Percentiles rank a stretch among this genome's conserved stretches.
Evolutionary conservation across 1,140 invertebrate species (phyloP).

Genomic region (Amyelois transitella): DNA sequence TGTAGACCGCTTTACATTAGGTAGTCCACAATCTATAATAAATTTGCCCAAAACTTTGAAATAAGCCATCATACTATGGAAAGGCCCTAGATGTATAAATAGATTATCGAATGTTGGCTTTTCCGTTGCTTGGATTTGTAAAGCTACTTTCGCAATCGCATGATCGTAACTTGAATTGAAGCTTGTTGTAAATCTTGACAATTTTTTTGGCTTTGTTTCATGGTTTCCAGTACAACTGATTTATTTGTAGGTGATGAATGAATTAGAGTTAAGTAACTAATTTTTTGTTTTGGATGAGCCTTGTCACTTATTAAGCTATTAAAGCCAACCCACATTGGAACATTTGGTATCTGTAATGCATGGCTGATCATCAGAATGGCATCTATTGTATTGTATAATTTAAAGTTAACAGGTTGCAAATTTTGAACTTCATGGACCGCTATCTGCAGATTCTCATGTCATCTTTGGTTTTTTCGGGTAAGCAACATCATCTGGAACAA

Average conservation of each 20-base stretch:
- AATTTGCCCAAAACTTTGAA: conserved; percentile 70
- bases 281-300: conserved; percentile 23
- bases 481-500: conserved; percentile 9
- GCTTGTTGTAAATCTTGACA: conserved; percentile 15
- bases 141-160: conserved; percentile 51
- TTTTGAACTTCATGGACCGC: conserved; percentile 12
- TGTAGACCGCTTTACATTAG: no score
- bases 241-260: conserved; percentile 49
- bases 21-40: conserved; percentile 60
- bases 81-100: conserved; percentile 68
- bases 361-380: conserved; percentile 24
- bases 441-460: conserved; percentile 8
- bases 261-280: conserved; percentile 49
- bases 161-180: conserved; percentile 46
- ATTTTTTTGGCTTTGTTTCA: conserved; percentile 29
- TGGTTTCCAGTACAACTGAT: conserved; percentile 50
- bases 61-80: conserved; percentile 69
- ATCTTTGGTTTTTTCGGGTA: conserved; percentile 23
- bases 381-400: conserved; percentile 23
- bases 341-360: conserved; percentile 13
- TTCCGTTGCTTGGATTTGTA: conserved; percentile 49
- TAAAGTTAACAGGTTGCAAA: conserved; percentile 6
- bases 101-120: conserved; percentile 46
- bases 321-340: conserved; percentile 42
- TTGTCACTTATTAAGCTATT: conserved; percentile 25